A percentile compares a stretch with the other conserved stretches of the same genome.
These are phyloP conservation scores for Ptychochromis oligacanthus DNA, from an alignment of 2,113 vertebrate species.

Conservation along the genomic window DNA sequence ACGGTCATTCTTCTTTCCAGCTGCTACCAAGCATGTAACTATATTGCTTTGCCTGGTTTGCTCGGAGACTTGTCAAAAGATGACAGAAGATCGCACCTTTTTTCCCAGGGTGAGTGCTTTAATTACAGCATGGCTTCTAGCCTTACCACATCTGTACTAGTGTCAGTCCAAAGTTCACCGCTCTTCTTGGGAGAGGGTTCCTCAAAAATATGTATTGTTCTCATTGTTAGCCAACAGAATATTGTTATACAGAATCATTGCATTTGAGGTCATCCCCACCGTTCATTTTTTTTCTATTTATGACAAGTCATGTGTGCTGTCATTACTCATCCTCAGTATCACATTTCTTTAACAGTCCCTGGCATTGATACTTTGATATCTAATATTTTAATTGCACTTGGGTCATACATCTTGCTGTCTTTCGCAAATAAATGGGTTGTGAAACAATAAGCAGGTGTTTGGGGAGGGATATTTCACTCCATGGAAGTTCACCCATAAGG, in stretches of 20 bases:
- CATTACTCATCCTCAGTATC: constrained; percentile 78
- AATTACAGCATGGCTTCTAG: constrained; percentile 84
- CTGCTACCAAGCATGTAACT: constrained; percentile 82
- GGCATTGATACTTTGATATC: constrained; percentile 74
- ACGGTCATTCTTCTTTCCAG: constrained; percentile 75
- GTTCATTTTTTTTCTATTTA: constrained; percentile 31
- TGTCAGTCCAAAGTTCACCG: constrained; percentile 82
- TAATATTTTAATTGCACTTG: constrained; percentile 76
- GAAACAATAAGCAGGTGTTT: constrained; percentile 58
- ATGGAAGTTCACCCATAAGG: constrained; percentile 21
- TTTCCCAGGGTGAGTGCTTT: constrained; percentile 81
- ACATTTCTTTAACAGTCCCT: constrained; percentile 73
- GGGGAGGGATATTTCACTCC: constrained; percentile 40
- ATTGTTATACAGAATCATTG: constrained; percentile 73
- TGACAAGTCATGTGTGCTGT: constrained; percentile 66
- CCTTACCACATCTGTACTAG: constrained; percentile 81
- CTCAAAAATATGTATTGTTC: constrained; percentile 54
- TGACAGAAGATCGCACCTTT: constrained; percentile 86
- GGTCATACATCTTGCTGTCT: constrained; percentile 77
- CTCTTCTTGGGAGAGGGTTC: constrained; percentile 69
- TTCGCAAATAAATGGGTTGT: constrained; percentile 48
- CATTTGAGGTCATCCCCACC: constrained; percentile 70
- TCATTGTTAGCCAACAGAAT: constrained; percentile 78
- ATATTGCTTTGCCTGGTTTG: constrained; percentile 77
- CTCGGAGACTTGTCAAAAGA: constrained; percentile 83